phyloP scores from a whole-genome alignment of 2,888 invertebrate genomes.

The Cacoxenus indagator region DNA sequence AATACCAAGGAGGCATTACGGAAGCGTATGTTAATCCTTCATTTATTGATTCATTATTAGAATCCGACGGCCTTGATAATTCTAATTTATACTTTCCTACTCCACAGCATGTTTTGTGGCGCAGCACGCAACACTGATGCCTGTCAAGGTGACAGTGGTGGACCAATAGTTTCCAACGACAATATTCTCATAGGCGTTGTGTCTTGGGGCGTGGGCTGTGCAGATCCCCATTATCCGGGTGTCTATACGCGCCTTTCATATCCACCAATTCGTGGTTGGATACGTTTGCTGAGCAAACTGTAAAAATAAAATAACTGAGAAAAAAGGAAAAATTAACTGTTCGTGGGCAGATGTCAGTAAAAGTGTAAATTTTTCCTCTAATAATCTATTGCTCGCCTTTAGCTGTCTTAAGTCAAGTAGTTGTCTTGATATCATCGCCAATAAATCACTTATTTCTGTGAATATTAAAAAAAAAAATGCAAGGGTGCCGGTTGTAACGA shows the following conservation, averaged over 20 bases:
- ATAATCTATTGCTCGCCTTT: too few relatives aligned
- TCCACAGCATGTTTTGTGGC: constrained; percentile 66
- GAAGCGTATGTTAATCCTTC: constrained; percentile 60
- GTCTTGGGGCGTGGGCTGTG: constrained; percentile 68
- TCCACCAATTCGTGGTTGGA: constrained; percentile 63
- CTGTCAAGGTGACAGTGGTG: constrained; percentile 68
- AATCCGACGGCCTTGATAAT: too few relatives aligned
- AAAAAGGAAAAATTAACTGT: not conserved
- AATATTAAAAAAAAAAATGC: too few relatives aligned
- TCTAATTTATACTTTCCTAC: not conserved
- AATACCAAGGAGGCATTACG: constrained; percentile 59
- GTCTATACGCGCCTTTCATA: constrained; percentile 64
- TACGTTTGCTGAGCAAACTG: constrained; percentile 58
- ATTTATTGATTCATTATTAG: not conserved
- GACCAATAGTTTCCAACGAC: constrained; percentile 54
- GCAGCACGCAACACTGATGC: constrained; percentile 63
- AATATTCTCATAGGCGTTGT: constrained; percentile 63
- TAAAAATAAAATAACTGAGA: constrained; percentile 40
- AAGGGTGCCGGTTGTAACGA: too few relatives aligned
- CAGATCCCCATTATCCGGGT: constrained; percentile 67
- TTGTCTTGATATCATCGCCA: too few relatives aligned
- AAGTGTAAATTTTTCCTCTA: too few relatives aligned
- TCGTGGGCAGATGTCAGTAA: too few relatives aligned
- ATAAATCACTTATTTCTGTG: too few relatives aligned
- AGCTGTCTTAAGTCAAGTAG: too few relatives aligned